Conservation (phyloP, 1,140 invertebrate genomes). For the Temnothorax nylanderi region DNA sequence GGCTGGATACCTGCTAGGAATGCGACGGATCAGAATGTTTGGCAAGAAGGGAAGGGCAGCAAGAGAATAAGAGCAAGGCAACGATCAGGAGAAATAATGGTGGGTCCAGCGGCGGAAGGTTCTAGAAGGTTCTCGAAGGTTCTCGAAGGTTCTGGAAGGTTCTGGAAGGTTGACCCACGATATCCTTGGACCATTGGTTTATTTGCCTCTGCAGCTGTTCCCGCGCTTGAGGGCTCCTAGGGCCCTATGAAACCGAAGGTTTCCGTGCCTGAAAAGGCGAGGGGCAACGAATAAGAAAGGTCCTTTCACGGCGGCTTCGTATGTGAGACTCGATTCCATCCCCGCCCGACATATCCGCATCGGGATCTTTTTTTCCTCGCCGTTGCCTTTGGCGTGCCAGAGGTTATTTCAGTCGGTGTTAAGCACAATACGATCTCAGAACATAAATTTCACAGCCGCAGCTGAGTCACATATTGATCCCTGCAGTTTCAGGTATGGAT, state of each 20-base stretch:
- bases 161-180: constrained; percentile 57
- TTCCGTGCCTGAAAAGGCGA: constrained; percentile 33
- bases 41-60: not conserved
- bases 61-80: constrained; percentile 42
- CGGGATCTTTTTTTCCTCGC: constrained; percentile 9
- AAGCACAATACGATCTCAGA: constrained; percentile 10
- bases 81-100: constrained; percentile 58
- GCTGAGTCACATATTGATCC: not conserved
- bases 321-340: not conserved
- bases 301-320: constrained; percentile 49
- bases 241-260: not conserved
- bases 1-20: constrained; percentile 79
- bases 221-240: constrained; percentile 45
- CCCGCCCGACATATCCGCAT: constrained; percentile 21
- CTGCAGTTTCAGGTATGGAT: not conserved
- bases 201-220: constrained; percentile 77
- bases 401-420: not conserved
- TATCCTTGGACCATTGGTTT: constrained; percentile 66
- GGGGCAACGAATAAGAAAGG: constrained; percentile 57
- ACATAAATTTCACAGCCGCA: constrained; percentile 22
- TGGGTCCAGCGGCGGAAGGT: constrained; percentile 37
- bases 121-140: no score
- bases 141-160: constrained; percentile 56
- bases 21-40: constrained; percentile 52
- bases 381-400: not conserved